Evolutionary conservation across 2,797 vertebrate genomes (phyloP).

Genomic region (Argya squamiceps): DNA sequence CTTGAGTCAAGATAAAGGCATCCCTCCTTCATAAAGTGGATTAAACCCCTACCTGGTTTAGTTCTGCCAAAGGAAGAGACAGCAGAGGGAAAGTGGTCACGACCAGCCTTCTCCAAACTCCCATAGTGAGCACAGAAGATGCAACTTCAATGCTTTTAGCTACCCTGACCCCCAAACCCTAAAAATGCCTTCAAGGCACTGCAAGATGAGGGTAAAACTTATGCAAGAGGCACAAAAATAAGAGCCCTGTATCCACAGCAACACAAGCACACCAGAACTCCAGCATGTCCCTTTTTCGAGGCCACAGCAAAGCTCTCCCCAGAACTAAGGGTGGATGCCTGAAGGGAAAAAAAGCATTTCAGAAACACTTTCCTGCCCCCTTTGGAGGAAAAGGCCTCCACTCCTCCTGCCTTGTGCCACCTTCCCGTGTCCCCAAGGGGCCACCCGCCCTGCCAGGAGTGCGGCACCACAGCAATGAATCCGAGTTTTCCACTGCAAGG

Average conservation of each 20-base stretch:
- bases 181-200: background rate
- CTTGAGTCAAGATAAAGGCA: background rate
- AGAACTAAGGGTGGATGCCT: background rate
- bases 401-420: background rate
- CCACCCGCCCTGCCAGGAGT: background rate
- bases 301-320: background rate
- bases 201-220: background rate
- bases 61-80: background rate
- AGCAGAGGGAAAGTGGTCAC: background rate
- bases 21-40: background rate
- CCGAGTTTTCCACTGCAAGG: background rate
- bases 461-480: background rate
- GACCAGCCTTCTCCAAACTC: background rate
- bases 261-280: background rate
- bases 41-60: background rate
- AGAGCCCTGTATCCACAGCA: background rate
- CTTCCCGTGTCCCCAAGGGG: background rate
- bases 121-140: background rate
- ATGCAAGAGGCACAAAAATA: background rate
- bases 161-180: background rate
- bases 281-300: accelerated
- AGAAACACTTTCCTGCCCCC: background rate
- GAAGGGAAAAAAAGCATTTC: background rate
- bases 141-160: background rate
- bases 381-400: background rate